phyloP scores from a whole-genome alignment of 2,113 vertebrate species.

The Phyllostomus discolor region DNA sequence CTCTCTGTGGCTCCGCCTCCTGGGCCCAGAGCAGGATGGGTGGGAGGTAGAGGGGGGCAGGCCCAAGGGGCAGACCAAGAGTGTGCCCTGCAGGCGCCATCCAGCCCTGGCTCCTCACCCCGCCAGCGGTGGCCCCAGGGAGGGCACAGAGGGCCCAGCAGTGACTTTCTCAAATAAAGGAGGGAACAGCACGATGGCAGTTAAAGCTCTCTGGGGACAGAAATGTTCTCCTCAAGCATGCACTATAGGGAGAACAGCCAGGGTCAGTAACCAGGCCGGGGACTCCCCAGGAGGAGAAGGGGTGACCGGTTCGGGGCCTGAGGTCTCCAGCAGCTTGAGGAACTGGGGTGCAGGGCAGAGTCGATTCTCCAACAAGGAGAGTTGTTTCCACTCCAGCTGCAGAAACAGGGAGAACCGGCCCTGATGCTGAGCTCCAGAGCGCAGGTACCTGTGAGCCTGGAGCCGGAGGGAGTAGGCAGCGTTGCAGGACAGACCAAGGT shows the following conservation, averaged over 20 bases:
- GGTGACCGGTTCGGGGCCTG: fast-evolving
- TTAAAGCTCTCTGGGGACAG: not conserved
- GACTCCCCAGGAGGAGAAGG: not conserved
- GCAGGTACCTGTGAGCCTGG: not conserved
- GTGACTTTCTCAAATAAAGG: not conserved
- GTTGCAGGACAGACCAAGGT: not conserved
- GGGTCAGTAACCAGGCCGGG: not conserved
- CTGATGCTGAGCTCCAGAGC: not conserved
- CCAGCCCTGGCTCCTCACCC: not conserved
- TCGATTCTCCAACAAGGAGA: not conserved
- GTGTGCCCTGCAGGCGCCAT: fast-evolving
- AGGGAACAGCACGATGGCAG: not conserved
- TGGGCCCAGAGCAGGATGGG: not conserved
- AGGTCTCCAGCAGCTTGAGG: not conserved
- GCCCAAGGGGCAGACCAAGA: fast-evolving
- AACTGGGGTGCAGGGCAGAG: not conserved
- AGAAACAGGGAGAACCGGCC: not conserved
- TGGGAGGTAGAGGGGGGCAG: not conserved
- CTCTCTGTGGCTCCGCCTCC: not conserved
- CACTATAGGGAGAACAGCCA: fast-evolving
- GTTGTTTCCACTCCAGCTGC: not conserved
- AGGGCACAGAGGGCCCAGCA: not conserved
- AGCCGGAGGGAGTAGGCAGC: not conserved
- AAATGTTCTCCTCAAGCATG: not conserved
- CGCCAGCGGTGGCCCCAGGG: not conserved